Evolutionary conservation across 2,113 vertebrate species (phyloP), one percentile per base, ranked within the genome.

Genomic region (Toxostoma redivivum): DNA sequence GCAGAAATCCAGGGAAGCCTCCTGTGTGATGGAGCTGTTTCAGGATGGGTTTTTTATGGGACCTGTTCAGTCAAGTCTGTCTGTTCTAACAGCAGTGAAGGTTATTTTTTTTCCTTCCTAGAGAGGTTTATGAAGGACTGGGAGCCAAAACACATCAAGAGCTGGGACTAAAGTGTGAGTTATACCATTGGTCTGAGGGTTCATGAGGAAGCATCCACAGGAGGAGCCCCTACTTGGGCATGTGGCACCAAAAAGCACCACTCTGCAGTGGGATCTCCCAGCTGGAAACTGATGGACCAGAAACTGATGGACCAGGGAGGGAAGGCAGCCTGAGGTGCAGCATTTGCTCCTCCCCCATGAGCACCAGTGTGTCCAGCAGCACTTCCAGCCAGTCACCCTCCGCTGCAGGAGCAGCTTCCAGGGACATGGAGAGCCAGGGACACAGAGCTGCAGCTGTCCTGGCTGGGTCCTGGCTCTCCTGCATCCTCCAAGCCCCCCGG

Each of bases 231-330:
- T 53, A 0, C 30, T 28, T 20, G 51, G 37, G 19, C 19, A 15
- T 0, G 0, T 33, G 47, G 27, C 58, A 27, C 67, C 33, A 6
- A 58, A 30, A 69, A 71, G 2, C 3, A 2, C 1, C 2, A 7
- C 14, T 35, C 5, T 56, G 15, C 24, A 2, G 16, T 17, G 33
- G 8, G 7, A 24, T 53, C 54, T 90, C 42, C 13, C 19, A 12
- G 42, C 95, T 53, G 62, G 81, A 78, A 88, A 18, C 50, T 28
- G 21, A 50, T 17, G 78, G 85, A 27, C 1, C 17, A 9, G 69
- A 78, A 88, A 18, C 50, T 28, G 21, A 50, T 17, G 78, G 85
- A 27, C 1, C 17, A 9, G 69, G 64, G 71, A 70, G 70, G 45
- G 66, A 77, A 44, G 7, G 15, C 23, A 17, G 30, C 2, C 16